Percentiles rank a stretch among this genome's conserved stretches.
These are phyloP conservation scores for Pseudochromis fuscus DNA, from an alignment of 2,797 vertebrate species.

Conservation along the genomic window DNA sequence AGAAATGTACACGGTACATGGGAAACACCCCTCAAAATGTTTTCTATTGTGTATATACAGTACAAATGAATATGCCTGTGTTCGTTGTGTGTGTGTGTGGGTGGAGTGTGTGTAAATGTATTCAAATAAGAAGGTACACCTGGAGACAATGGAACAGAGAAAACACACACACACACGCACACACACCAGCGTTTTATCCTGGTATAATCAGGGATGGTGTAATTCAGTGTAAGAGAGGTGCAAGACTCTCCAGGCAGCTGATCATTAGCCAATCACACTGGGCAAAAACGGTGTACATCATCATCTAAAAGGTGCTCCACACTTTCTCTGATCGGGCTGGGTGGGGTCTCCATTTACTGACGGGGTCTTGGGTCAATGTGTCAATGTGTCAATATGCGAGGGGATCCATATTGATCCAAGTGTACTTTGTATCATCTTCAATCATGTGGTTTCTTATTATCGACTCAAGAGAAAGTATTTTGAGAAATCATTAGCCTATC, in stretches of 20 bases:
- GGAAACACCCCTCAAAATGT: background rate
- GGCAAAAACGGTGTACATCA: background rate
- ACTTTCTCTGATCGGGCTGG: background rate
- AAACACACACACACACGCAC: background rate
- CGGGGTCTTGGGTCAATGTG: too few relatives aligned
- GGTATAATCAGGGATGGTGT: conserved; percentile 51
- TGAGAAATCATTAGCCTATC: background rate
- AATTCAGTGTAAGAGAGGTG: conserved; percentile 39
- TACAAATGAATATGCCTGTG: too few relatives aligned
- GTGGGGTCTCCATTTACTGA: background rate
- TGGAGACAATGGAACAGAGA: conserved; percentile 14
- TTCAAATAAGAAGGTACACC: too few relatives aligned
- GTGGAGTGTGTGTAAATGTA: too few relatives aligned
- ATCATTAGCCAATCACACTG: background rate
- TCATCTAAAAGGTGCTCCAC: background rate
- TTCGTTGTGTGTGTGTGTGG: too few relatives aligned
- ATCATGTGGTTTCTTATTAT: background rate
- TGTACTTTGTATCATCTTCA: background rate
- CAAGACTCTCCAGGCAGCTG: conserved; percentile 30
- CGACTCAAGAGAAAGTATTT: background rate
- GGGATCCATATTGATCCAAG: background rate
- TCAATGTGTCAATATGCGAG: too few relatives aligned
- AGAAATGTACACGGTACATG: background rate
- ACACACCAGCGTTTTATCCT: conserved; percentile 1
- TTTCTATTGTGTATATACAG: background rate